phyloP scores from a whole-genome alignment of 2,888 invertebrate species.

The Philopedon plagiatum region DNA sequence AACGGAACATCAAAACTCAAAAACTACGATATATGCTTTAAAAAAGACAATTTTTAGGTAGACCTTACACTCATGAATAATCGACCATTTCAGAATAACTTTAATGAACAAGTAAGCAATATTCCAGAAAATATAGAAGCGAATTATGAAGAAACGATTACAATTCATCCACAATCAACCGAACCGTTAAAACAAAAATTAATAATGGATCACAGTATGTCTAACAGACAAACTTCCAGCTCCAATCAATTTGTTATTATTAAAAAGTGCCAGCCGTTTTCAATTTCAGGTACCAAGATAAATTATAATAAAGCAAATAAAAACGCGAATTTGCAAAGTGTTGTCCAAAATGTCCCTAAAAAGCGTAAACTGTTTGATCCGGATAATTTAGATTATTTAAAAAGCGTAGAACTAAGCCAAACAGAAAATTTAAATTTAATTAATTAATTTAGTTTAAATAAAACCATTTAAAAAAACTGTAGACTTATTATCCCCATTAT shows the following conservation, averaged over 20 bases:
- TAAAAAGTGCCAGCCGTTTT: not conserved
- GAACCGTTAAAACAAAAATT: not conserved
- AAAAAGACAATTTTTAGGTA: not conserved
- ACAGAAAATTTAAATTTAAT: too few relatives aligned
- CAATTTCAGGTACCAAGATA: not conserved
- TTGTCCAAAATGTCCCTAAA: conserved; percentile 10
- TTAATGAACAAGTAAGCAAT: not conserved
- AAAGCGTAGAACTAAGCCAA: not conserved
- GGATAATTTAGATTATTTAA: conserved; percentile 42
- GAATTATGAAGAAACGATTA: not conserved
- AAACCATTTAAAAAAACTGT: too few relatives aligned
- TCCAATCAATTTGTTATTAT: not conserved
- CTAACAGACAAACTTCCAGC: not conserved
- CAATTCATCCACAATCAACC: not conserved
- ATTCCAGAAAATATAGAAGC: not conserved
- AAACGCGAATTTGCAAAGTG: not conserved
- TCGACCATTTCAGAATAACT: not conserved
- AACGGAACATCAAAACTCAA: too few relatives aligned
- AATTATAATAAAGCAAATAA: not conserved
- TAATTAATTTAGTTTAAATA: too few relatives aligned
- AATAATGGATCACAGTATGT: too few relatives aligned
- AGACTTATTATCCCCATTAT: too few relatives aligned
- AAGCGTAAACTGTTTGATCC: conserved; percentile 50
- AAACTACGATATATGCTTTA: too few relatives aligned
- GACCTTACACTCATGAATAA: not conserved